Percentiles rank a stretch among this genome's conserved stretches.
phyloP scores from a whole-genome alignment of 2,888 invertebrate species.

The Sphinx pinastri region DNA sequence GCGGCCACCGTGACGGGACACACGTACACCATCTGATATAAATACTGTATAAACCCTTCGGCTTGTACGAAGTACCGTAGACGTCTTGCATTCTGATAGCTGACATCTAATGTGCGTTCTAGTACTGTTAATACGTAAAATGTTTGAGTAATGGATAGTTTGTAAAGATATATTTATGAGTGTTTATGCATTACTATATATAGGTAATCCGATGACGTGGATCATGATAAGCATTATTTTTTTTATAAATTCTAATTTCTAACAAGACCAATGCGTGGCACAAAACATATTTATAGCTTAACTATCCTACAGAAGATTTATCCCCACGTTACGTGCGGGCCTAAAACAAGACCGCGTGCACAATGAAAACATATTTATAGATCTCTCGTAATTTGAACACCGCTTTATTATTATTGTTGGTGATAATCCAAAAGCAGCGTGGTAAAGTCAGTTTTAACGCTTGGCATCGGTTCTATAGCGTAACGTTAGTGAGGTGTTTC shows the following conservation, averaged over 20 bases:
- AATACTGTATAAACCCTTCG: conserved; percentile 46
- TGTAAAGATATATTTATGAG: neutral
- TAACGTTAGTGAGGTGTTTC: neutral
- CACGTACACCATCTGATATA: conserved; percentile 53
- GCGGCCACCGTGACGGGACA: conserved; percentile 53
- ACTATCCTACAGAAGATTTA: neutral
- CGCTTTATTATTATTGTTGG: conserved; percentile 27
- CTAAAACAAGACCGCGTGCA: neutral
- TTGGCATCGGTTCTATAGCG: conserved; percentile 26
- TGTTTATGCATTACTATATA: no score
- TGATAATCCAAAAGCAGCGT: conserved; percentile 26
- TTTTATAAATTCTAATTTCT: no score
- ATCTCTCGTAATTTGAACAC: conserved; percentile 28
- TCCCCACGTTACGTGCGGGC: neutral
- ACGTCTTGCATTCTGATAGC: neutral
- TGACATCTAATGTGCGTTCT: neutral
- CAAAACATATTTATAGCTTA: neutral
- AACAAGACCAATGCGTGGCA: no score
- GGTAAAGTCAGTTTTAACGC: conserved; percentile 10
- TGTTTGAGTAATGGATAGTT: neutral
- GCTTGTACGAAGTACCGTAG: conserved; percentile 28
- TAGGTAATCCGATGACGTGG: no score
- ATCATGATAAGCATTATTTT: no score
- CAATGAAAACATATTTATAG: conserved; percentile 24
- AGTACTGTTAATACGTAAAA: no score